Evolutionary conservation across 1,140 invertebrate genomes (phyloP), one percentile per base, ranked within the genome.

Genomic region (Drosophila triauraria): DNA sequence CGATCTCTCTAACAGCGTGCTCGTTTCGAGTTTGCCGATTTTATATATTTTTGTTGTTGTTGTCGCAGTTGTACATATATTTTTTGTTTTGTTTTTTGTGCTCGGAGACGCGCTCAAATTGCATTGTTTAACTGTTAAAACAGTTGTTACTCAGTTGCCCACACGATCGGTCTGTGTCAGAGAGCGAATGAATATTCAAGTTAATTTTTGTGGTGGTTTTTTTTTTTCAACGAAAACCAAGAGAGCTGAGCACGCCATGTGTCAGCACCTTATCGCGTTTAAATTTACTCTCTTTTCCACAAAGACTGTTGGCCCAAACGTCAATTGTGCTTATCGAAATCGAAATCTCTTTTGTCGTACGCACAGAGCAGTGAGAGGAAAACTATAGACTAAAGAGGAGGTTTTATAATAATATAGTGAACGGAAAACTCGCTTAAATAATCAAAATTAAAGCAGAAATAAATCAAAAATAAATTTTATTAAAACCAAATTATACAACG

Each of bases 111-210:
- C 48, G 75, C 87, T 91, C 82, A 82, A 82, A 81, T 77, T 79
- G 75, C 61, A 76, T 70, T 75, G 71, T 78, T 86, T 83, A 75
- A 76, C 80, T 78, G 71, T 72, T 80, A 77, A 77, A 77, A 77
- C 75, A 77, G 75, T 77, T 77, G 75, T 68, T 60, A 59, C 74
- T 60, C 62, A 50, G 72, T 68, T 59, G 75, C 43, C 74, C 75
- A 56, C 54, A 77, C 75, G 75, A 77, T 77, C 75, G 74, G 75
- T 48, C 54, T 59, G 56, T 59, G 57, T 62, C 67, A 51, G 56
- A 56, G 57, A 71, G 69, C 69, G 53, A 30, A 51, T 72, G 53
- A 72, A 72, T 72, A 72, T 72, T 72, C 67, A 43, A 62, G 38
- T 47, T 48, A 47, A 48, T 43, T 67, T 47, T 67, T 53, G 30